These are phyloP conservation scores for Alviniconcha strummeri DNA, from an alignment of 2,888 invertebrate genomes.

Conservation along the genomic window DNA sequence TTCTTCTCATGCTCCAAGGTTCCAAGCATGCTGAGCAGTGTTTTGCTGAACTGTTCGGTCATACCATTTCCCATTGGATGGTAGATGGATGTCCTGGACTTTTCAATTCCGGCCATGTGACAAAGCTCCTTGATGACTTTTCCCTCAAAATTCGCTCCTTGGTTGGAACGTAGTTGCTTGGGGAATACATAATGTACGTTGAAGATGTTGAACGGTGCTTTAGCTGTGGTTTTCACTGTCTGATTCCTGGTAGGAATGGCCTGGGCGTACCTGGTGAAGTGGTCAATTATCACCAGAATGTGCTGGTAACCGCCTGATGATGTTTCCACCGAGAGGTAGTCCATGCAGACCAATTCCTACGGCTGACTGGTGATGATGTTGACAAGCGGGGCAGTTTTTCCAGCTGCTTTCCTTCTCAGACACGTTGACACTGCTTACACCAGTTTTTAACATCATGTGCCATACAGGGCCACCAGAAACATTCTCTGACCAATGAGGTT, in stretches of 20 bases:
- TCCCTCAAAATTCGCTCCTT: not conserved
- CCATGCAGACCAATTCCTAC: not conserved
- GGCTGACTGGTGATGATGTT: slow-evolving; percentile 1
- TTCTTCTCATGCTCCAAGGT: not conserved
- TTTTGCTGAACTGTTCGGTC: not conserved
- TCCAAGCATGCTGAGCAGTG: slow-evolving; percentile 10
- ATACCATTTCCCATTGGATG: slow-evolving; percentile 16
- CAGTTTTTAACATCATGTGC: not conserved
- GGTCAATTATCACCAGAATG: slow-evolving; percentile 1
- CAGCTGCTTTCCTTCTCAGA: not conserved
- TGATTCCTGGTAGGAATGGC: slow-evolving; percentile 2
- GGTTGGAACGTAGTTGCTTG: not conserved
- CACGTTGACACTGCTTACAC: no score
- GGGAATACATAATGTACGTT: not conserved
- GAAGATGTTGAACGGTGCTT: not conserved
- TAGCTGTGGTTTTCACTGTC: not conserved
- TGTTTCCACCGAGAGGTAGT: not conserved
- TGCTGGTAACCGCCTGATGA: not conserved
- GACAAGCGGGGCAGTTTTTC: not conserved
- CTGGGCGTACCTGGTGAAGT: not conserved
- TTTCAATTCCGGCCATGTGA: not conserved
- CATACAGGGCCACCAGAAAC: not conserved
- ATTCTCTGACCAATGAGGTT: not conserved
- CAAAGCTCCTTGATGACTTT: slow-evolving; percentile 1
- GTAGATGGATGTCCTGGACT: not conserved